These are phyloP conservation scores for Phasia obesa DNA, from an alignment of 2,888 invertebrate species.

Conservation along the genomic window DNA sequence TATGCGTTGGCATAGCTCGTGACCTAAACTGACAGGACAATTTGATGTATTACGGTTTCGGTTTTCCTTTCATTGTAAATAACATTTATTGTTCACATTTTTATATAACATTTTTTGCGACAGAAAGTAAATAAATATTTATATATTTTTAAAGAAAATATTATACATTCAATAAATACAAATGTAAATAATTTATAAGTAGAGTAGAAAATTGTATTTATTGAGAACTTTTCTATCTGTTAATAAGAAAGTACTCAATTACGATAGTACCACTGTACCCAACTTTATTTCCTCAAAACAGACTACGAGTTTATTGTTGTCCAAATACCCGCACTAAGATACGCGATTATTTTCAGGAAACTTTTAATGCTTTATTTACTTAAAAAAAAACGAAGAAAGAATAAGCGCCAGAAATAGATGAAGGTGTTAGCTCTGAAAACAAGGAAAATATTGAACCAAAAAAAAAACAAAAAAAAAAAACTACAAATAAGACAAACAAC, in stretches of 20 bases:
- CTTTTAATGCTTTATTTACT: conserved; percentile 64
- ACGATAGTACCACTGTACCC: background rate
- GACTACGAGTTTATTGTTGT: background rate
- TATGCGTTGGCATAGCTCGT: no score
- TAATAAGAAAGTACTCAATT: no score
- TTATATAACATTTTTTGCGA: no score
- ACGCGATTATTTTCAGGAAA: conserved; percentile 57
- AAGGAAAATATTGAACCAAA: conserved; percentile 33
- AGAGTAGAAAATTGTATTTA: no score
- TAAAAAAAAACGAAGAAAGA: conserved; percentile 52
- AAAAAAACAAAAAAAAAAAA: background rate
- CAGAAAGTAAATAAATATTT: no score
- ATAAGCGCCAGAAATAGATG: conserved; percentile 55
- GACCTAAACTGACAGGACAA: no score
- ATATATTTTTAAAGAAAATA: no score
- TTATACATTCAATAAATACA: no score
- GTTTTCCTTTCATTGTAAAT: no score
- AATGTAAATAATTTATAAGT: no score
- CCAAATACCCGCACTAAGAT: conserved; percentile 18
- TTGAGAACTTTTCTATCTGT: conserved; percentile 10
- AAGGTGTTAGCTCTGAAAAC: conserved; percentile 61
- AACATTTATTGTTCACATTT: no score
- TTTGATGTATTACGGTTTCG: no score
- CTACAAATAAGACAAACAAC: conserved; percentile 39
- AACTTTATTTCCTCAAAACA: background rate